Percentiles rank a stretch among this genome's conserved stretches.
Evolutionary conservation across 2,888 invertebrate species (phyloP).

Genomic region (Molanna angustata): DNA sequence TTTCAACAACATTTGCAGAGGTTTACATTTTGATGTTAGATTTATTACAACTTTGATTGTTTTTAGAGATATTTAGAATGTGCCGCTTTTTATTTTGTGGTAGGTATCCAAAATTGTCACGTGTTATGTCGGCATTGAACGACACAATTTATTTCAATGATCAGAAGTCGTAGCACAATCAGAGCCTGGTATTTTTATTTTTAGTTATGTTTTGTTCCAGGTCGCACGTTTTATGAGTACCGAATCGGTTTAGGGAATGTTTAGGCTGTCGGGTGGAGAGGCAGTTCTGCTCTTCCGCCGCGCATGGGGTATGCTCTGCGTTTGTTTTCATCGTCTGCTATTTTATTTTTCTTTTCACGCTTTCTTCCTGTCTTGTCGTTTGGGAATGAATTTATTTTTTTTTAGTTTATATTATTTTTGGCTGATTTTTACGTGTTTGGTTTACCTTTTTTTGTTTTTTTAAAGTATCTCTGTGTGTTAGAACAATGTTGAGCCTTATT

Average conservation of each 20-base stretch:
- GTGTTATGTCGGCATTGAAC: conserved; percentile 18
- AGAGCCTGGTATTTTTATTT: conserved; percentile 25
- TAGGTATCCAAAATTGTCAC: conserved; percentile 14
- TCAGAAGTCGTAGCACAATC: conserved; percentile 22
- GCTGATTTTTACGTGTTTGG: conserved; percentile 20
- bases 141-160: conserved; percentile 16
- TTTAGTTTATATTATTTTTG: conserved; percentile 24
- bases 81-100: conserved; percentile 28
- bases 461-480: conserved; percentile 25
- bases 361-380: conserved; percentile 22
- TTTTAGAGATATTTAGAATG: conserved; percentile 26
- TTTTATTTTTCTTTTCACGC: conserved; percentile 25
- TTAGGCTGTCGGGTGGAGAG: conserved; percentile 29
- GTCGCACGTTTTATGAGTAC: conserved; percentile 30
- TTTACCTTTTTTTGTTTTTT: conserved; percentile 19
- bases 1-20: conserved; percentile 14
- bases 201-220: conserved; percentile 29
- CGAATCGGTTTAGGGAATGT: conserved; percentile 25
- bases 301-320: conserved; percentile 31
- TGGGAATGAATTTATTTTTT: conserved; percentile 22
- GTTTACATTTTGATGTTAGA: conserved; percentile 26
- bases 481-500: conserved; percentile 29
- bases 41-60: conserved; percentile 13
- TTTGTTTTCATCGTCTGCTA: conserved; percentile 28
- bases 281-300: conserved; percentile 22